A percentile compares a stretch with the other conserved stretches of the same genome.
Conservation (phyloP, 2,113 vertebrate genomes). For the Apteryx owenii region DNA sequence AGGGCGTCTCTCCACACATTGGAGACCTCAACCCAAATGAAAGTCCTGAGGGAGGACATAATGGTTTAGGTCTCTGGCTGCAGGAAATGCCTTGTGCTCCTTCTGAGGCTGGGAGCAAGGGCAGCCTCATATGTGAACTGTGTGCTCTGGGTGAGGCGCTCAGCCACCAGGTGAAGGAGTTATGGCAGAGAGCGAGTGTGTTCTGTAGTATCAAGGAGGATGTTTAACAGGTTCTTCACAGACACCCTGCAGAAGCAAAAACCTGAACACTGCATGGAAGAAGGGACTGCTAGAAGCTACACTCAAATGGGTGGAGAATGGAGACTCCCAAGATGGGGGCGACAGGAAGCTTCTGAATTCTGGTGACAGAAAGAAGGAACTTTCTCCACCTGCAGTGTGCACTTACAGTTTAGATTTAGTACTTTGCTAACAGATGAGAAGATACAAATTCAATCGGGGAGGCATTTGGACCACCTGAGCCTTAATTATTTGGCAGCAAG, state of each 20-base stretch:
- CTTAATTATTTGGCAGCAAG: no score
- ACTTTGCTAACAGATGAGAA: no score
- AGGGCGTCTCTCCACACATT: background rate
- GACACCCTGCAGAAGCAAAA: no score
- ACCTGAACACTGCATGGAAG: background rate
- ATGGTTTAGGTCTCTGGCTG: background rate
- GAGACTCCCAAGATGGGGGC: background rate
- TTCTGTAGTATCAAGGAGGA: no score
- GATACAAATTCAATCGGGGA: no score
- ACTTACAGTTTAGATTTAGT: no score
- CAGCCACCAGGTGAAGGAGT: background rate
- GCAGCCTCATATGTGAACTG: background rate
- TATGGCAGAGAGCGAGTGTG: background rate
- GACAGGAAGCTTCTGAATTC: background rate
- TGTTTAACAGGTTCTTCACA: no score
- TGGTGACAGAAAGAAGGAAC: no score
- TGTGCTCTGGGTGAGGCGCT: background rate
- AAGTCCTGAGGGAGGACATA: background rate
- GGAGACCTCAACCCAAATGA: background rate
- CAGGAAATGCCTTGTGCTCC: background rate
- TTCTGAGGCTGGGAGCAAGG: background rate
- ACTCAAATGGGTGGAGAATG: background rate
- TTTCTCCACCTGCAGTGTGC: no score
- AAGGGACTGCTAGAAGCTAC: background rate
- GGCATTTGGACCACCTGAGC: no score